Evolutionary conservation across 1,140 invertebrate species (phyloP).

Genomic region (Sminthurinus signatus): DNA sequence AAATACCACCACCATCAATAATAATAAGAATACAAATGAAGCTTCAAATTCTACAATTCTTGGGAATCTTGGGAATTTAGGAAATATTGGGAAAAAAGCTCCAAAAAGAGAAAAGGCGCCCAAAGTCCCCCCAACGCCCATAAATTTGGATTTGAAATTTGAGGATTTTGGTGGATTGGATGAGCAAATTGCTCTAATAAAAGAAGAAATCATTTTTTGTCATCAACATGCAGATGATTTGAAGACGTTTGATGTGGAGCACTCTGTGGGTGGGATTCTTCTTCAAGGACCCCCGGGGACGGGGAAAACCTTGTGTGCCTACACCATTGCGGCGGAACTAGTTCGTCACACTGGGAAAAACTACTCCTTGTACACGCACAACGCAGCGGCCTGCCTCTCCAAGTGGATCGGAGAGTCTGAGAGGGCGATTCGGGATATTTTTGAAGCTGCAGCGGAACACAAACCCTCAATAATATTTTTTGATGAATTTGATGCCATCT

Average conservation of each 20-base stretch:
- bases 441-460: slow-evolving; percentile 40
- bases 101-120: too few relatives aligned
- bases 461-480: slow-evolving; percentile 10
- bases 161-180: slow-evolving; percentile 6
- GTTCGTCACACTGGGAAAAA: slow-evolving; percentile 47
- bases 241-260: not conserved
- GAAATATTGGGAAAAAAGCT: too few relatives aligned
- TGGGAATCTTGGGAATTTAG: too few relatives aligned
- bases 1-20: too few relatives aligned
- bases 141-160: slow-evolving; percentile 1
- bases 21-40: too few relatives aligned
- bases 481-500: slow-evolving; percentile 13
- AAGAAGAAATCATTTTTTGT: not conserved
- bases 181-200: not conserved
- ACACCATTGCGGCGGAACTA: slow-evolving; percentile 51
- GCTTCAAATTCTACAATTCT: too few relatives aligned
- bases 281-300: slow-evolving; percentile 46
- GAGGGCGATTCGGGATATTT: slow-evolving; percentile 50
- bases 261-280: slow-evolving; percentile 1
- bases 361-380: slow-evolving; percentile 51
- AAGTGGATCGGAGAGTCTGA: slow-evolving; percentile 55
- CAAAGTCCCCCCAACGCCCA: not conserved
- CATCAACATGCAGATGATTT: not conserved
- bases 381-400: slow-evolving; percentile 52
- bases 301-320: slow-evolving; percentile 53